A percentile compares a stretch with the other conserved stretches of the same genome.
phyloP scores from a whole-genome alignment of 2,797 vertebrate species.

The Astyanax mexicanus region DNA sequence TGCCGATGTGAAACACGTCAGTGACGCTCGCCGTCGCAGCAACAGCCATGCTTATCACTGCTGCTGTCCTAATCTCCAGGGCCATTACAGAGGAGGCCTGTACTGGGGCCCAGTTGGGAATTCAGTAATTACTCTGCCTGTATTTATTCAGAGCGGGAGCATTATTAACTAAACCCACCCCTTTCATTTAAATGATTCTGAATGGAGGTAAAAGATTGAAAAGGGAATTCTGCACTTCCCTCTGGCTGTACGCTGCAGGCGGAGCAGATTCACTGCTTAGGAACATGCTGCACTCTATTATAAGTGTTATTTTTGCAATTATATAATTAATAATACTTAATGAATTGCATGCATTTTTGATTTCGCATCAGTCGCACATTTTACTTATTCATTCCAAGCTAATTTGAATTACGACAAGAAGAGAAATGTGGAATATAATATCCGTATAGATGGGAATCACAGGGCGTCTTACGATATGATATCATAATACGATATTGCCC shows the following conservation, averaged over 20 bases:
- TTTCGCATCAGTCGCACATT: too few relatives aligned
- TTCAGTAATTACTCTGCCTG: slow-evolving; percentile 21
- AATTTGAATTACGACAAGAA: too few relatives aligned
- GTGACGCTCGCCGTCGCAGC: not conserved
- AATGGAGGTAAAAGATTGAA: slow-evolving; percentile 29
- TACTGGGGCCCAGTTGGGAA: slow-evolving; percentile 11
- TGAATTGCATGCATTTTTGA: too few relatives aligned
- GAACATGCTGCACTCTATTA: not conserved
- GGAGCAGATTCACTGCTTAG: not conserved
- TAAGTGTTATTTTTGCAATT: too few relatives aligned
- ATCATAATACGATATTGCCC: too few relatives aligned
- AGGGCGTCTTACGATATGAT: too few relatives aligned
- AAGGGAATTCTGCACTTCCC: slow-evolving; percentile 34
- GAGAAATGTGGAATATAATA: too few relatives aligned
- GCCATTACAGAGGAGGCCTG: slow-evolving; percentile 10
- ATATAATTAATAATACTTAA: too few relatives aligned
- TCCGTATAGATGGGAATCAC: too few relatives aligned
- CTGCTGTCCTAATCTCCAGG: slow-evolving; percentile 3
- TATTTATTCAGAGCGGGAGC: slow-evolving; percentile 21
- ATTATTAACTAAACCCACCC: slow-evolving; percentile 27
- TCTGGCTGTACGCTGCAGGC: not conserved
- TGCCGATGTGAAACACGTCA: slow-evolving; percentile 6
- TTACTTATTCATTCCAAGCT: too few relatives aligned
- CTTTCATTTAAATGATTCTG: slow-evolving; percentile 27
- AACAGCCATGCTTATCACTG: not conserved